Conservation (phyloP, 2,797 vertebrate species). For the Lutjanus campechanus region DNA sequence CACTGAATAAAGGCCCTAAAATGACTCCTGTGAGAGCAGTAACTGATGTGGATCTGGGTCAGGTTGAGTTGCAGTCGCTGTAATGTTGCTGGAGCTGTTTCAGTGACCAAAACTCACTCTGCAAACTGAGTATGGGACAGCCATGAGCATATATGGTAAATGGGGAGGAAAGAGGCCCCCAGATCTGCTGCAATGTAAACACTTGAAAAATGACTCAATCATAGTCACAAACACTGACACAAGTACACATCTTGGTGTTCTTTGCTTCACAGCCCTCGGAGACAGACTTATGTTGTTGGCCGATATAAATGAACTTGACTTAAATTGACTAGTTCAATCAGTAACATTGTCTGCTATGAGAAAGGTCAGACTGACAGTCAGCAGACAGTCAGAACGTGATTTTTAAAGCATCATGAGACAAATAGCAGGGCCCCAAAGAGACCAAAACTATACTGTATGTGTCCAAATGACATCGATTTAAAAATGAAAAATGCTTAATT, state of each 20-base stretch:
- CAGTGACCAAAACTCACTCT: slow-evolving; percentile 1
- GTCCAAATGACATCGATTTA: background rate
- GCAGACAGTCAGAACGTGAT: background rate
- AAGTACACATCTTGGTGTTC: background rate
- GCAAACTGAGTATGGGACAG: slow-evolving; percentile 4
- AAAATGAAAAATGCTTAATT: background rate
- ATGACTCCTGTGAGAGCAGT: slow-evolving; percentile 34
- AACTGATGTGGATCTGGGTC: slow-evolving; percentile 65
- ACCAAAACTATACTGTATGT: background rate
- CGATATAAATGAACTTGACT: background rate
- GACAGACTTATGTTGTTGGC: background rate
- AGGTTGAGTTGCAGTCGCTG: slow-evolving; percentile 40
- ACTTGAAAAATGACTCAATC: slow-evolving; percentile 6
- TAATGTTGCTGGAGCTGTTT: slow-evolving; percentile 22
- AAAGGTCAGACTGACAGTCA: background rate
- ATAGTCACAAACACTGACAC: background rate
- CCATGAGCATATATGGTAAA: slow-evolving; percentile 15
- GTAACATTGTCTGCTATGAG: background rate
- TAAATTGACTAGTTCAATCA: background rate
- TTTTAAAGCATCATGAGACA: background rate
- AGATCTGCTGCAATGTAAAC: slow-evolving; percentile 21
- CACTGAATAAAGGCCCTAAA: slow-evolving; percentile 25
- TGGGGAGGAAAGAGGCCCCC: background rate
- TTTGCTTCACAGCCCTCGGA: too few relatives aligned
- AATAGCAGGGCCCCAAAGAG: background rate